These are phyloP conservation scores for Geotrypetes seraphini DNA, from an alignment of 2,797 vertebrate genomes.

Conservation along the genomic window DNA sequence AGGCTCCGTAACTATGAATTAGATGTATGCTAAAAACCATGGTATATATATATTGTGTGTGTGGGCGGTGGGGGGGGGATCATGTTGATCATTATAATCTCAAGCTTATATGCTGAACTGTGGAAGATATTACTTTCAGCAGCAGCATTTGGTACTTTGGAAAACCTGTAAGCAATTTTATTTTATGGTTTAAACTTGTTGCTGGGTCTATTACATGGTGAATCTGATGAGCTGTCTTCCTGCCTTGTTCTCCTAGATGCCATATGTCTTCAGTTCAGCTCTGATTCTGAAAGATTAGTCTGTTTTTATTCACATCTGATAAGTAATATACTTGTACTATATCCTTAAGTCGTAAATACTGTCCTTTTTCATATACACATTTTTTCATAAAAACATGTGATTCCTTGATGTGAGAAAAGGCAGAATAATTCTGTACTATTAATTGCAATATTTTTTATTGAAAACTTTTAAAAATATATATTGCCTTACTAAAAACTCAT, in stretches of 20 bases:
- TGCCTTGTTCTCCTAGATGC: slow-evolving; percentile 41
- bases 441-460: background rate
- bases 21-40: slow-evolving; percentile 7
- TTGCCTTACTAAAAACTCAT: too few relatives aligned
- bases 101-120: slow-evolving; percentile 43
- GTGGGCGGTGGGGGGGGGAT: background rate
- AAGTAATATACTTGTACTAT: background rate
- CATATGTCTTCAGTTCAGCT: slow-evolving; percentile 44
- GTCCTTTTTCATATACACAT: background rate
- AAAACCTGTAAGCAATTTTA: slow-evolving; percentile 47
- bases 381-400: background rate
- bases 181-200: slow-evolving; percentile 46
- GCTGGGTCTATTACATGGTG: slow-evolving; percentile 52
- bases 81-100: slow-evolving; percentile 25
- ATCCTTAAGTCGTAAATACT: background rate
- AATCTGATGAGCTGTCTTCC: slow-evolving; percentile 47
- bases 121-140: slow-evolving; percentile 46
- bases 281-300: too few relatives aligned
- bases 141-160: slow-evolving; percentile 45
- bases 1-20: too few relatives aligned
- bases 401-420: background rate
- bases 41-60: too few relatives aligned
- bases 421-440: background rate
- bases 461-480: background rate
- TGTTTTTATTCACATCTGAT: too few relatives aligned